Conservation (phyloP, 2,888 invertebrate genomes). For the Macropis europaea region DNA sequence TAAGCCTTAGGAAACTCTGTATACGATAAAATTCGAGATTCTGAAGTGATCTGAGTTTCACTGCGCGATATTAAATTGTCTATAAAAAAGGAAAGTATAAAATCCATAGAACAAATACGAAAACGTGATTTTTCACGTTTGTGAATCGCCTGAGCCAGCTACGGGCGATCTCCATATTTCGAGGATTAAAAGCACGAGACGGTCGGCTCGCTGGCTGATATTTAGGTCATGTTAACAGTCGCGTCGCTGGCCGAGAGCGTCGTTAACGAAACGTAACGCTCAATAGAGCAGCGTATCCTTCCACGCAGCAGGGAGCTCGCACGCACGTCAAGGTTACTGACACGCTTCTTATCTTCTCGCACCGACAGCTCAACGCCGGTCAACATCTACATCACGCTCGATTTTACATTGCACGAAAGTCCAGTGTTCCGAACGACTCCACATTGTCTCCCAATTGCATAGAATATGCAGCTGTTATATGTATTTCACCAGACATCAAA, state of each 20-base stretch:
- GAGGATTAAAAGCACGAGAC: constrained; percentile 26
- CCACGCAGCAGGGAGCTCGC: constrained; percentile 53
- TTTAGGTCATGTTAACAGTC: constrained; percentile 71
- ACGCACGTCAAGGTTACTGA: constrained; percentile 64
- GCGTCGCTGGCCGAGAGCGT: constrained; percentile 60
- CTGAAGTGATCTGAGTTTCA: too few relatives aligned
- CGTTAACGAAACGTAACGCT: constrained; percentile 71
- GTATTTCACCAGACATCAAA: too few relatives aligned
- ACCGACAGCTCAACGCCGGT: neutral
- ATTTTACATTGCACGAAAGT: constrained; percentile 31
- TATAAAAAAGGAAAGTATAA: too few relatives aligned
- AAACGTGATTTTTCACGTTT: too few relatives aligned
- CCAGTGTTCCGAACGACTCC: too few relatives aligned
- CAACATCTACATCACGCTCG: constrained; percentile 27
- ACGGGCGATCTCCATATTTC: constrained; percentile 8
- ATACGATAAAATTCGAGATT: too few relatives aligned
- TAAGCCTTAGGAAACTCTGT: too few relatives aligned
- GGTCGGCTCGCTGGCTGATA: constrained; percentile 40
- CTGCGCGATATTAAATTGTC: too few relatives aligned
- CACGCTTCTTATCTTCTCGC: constrained; percentile 60
- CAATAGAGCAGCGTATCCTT: constrained; percentile 67
- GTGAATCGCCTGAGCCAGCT: too few relatives aligned
- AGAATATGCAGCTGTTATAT: too few relatives aligned
- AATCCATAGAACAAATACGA: too few relatives aligned
- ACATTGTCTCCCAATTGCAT: too few relatives aligned